phyloP scores from a whole-genome alignment of 2,113 vertebrate genomes.

The Sclerurus mexicanus region DNA sequence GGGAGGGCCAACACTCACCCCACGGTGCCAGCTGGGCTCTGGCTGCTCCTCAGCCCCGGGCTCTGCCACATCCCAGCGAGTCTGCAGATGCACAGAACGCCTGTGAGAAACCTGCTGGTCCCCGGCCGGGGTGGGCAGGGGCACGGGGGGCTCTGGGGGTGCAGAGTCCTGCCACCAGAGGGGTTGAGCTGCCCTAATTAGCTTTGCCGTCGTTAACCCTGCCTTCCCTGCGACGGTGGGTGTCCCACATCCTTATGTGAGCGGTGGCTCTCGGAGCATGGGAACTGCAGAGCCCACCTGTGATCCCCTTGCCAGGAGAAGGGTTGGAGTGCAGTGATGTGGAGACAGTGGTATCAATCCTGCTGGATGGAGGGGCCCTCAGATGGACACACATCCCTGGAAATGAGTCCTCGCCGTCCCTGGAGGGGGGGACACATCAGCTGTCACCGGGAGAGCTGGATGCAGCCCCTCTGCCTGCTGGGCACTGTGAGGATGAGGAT shows the following conservation, averaged over 20 bases:
- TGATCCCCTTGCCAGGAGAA: neutral
- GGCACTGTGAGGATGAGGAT: neutral
- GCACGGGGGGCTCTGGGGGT: neutral
- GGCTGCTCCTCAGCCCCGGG: neutral
- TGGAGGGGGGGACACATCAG: neutral
- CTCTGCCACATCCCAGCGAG: neutral
- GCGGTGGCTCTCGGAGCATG: rapidly evolving
- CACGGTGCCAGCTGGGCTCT: neutral
- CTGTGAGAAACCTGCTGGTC: neutral
- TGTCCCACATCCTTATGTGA: rapidly evolving
- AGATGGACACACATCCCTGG: neutral
- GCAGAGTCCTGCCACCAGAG: neutral
- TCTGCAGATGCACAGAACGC: neutral
- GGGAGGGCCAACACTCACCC: neutral
- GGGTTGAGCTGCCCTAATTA: conserved; percentile 30
- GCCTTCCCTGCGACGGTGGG: rapidly evolving
- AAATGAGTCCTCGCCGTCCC: neutral
- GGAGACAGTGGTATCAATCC: neutral
- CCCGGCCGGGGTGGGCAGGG: neutral
- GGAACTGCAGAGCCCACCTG: neutral
- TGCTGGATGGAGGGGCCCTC: neutral
- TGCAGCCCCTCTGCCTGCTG: neutral
- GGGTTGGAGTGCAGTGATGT: rapidly evolving
- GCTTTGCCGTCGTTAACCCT: neutral
- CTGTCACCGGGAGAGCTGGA: neutral